Base-by-base conservation (phyloP, 2,888 invertebrate genomes). In the Cheilosia vernalis region DNA sequence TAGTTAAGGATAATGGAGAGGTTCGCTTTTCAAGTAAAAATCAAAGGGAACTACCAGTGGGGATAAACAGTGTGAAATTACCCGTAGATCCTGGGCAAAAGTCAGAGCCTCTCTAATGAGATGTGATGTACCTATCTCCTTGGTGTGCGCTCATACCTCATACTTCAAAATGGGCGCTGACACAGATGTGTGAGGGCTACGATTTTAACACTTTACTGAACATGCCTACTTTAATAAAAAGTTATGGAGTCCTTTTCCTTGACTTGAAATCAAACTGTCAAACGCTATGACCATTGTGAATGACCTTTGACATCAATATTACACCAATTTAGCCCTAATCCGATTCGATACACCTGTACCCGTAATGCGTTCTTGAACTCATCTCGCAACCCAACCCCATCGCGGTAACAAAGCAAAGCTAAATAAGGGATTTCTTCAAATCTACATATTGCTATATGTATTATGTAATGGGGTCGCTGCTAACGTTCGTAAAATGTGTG, bases 41-140 rank as follows among this genome's bases (percentile, higher is more conserved):
- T 79, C 73, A 84, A 58, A 80, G 74, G 60, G 70, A 80, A 63
- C 67, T 60, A 44, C 64, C 74, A 53, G 27, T 47, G 58, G 69
- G 64, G 74, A 74, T 74, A 73, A 74, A 66, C 80, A 60, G 84
- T 84, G 80, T 84, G 84, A 80, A 80, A 84, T 84, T 84, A 84
- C 74, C 84, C 80, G 84, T 69, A 80, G 69, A 70, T 80, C 80
- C 64, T 76, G 84, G 80, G 64, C 60, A 55, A 61, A 70, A 84
- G 84, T 70, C 80, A 80, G 64, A 69, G 69, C 63, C 67, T 64
- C 42, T 19, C 40, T 61, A 53, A 77, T 47, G 69, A 61, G 61
- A 69, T 63, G 80, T 76, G 74, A 80, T 80, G 73, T 70, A 80
- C 78, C 61, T 47, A 80, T 83, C 61, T 47, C 33, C 61, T 21